Conservation (phyloP, 2,888 invertebrate species). For the Aproaerema taeniolella region DNA sequence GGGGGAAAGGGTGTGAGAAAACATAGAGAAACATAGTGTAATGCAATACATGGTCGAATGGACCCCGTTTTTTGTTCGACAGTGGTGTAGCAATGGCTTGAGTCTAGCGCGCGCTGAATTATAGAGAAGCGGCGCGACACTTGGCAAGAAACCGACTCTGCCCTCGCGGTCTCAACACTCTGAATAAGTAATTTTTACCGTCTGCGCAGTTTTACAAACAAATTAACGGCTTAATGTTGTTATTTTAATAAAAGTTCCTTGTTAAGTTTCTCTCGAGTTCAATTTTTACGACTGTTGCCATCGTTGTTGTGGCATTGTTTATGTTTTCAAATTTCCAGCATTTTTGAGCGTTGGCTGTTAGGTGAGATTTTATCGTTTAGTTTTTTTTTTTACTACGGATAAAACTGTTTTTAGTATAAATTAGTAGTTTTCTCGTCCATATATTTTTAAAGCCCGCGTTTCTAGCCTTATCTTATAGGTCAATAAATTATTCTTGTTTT, state of each 20-base stretch:
- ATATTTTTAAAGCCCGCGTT: too few species aligned
- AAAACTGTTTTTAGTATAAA: too few species aligned
- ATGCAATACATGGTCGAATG: not conserved
- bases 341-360: too few species aligned
- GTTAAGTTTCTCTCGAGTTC: slow-evolving; percentile 56
- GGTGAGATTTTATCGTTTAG: too few species aligned
- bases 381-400: too few species aligned
- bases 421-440: too few species aligned
- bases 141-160: slow-evolving; percentile 46
- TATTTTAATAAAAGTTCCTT: slow-evolving; percentile 72
- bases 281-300: slow-evolving; percentile 61
- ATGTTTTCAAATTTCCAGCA: slow-evolving; percentile 41
- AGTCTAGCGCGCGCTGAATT: slow-evolving; percentile 47
- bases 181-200: slow-evolving; percentile 73
- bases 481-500: too few species aligned
- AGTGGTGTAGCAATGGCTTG: not conserved
- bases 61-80: not conserved
- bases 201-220: slow-evolving; percentile 75
- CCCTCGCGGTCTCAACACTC: slow-evolving; percentile 53
- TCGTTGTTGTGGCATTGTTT: slow-evolving; percentile 55
- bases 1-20: too few species aligned
- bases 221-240: slow-evolving; percentile 73
- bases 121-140: slow-evolving; percentile 56
- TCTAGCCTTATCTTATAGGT: too few species aligned
- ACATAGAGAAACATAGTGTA: too few species aligned